phyloP scores from a whole-genome alignment of 2,113 vertebrate species.

The Macrotus californicus region DNA sequence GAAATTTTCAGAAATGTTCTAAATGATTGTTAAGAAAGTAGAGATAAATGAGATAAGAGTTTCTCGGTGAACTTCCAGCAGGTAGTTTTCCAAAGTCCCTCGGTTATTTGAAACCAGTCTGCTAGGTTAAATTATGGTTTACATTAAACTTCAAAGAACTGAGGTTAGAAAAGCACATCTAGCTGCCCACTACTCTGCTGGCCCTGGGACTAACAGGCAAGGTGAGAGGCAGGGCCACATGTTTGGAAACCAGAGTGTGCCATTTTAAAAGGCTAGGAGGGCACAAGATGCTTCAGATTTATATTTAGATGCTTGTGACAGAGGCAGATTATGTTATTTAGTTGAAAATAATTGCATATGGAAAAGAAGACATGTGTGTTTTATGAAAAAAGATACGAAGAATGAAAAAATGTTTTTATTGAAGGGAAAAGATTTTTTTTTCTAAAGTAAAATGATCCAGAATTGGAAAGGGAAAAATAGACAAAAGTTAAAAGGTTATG shows the following conservation, averaged over 20 bases:
- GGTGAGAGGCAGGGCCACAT: neutral
- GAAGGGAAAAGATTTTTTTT: neutral
- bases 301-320: neutral
- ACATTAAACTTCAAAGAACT: neutral
- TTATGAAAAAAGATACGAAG: neutral
- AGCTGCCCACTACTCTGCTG: neutral
- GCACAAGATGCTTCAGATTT: neutral
- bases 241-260: neutral
- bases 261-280: neutral
- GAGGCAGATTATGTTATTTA: neutral
- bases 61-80: neutral
- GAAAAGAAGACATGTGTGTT: neutral
- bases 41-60: neutral
- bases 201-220: neutral
- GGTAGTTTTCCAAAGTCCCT: neutral
- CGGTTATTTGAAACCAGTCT: neutral
- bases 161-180: neutral
- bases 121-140: neutral
- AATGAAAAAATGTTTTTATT: neutral
- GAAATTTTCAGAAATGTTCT: neutral
- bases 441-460: neutral
- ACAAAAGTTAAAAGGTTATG: neutral
- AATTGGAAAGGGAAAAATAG: neutral
- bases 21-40: neutral
- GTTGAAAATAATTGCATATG: neutral